Evolutionary conservation across 2,113 vertebrate species (phyloP).

Genomic region (Glareola pratincola): DNA sequence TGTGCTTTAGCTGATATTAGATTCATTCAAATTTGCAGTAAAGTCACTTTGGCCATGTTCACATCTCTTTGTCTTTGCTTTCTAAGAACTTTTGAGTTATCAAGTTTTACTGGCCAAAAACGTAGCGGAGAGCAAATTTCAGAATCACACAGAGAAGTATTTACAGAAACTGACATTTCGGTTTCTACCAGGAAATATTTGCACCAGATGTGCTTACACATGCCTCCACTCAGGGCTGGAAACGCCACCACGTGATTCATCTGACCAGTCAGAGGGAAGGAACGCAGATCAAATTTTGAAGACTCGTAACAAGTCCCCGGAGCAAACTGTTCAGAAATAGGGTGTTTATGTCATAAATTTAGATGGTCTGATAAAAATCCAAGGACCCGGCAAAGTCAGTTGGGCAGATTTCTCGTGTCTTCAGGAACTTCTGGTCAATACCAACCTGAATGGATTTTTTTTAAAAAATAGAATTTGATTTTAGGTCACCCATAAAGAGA

Average conservation of each 20-base stretch:
- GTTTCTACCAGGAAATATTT: constrained; percentile 49
- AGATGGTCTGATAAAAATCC: neutral
- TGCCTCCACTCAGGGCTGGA: constrained; percentile 22
- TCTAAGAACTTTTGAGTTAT: constrained; percentile 43
- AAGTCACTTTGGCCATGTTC: neutral
- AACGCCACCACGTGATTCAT: neutral
- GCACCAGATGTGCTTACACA: constrained; percentile 40
- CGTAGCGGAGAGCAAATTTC: neutral
- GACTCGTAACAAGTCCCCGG: neutral
- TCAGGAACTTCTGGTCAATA: neutral
- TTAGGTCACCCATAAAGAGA: neutral
- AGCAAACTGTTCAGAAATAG: neutral
- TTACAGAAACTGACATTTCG: constrained; percentile 45
- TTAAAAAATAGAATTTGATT: neutral
- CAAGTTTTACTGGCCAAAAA: constrained; percentile 17
- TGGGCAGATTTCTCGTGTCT: neutral
- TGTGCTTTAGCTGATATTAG: neutral
- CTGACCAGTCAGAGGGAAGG: neutral
- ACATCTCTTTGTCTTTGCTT: constrained; percentile 49
- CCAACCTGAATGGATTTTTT: neutral
- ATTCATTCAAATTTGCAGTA: neutral
- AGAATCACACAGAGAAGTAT: neutral
- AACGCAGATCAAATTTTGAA: neutral
- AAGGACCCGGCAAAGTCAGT: neutral
- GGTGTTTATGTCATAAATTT: neutral